Evolutionary conservation across 2,113 vertebrate genomes (phyloP).

Genomic region (Myrmophylax atrothorax): DNA sequence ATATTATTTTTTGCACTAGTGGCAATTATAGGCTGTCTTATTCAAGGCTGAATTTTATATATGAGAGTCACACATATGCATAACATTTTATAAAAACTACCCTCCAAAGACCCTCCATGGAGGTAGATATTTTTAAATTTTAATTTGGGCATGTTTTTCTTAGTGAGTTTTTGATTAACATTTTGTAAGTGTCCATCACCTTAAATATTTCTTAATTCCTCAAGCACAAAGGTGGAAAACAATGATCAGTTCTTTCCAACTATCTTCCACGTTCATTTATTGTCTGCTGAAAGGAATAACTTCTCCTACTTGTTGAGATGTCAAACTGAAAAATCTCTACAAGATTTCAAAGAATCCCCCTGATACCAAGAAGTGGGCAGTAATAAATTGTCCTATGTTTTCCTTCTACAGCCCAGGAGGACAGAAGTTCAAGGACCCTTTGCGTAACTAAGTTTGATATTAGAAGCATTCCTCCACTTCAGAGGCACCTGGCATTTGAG

Average conservation of each 20-base stretch:
- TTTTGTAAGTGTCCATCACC: background rate
- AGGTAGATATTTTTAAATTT: background rate
- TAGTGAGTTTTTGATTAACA: background rate
- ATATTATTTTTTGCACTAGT: background rate
- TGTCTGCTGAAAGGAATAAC: background rate
- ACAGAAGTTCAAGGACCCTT: background rate
- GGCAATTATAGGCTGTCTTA: background rate
- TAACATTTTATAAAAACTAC: background rate
- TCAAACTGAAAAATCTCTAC: background rate
- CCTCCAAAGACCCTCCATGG: background rate
- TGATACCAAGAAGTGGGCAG: background rate
- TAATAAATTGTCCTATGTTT: background rate
- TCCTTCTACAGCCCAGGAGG: background rate
- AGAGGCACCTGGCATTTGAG: background rate
- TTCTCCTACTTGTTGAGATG: background rate
- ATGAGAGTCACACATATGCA: background rate
- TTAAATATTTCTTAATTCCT: background rate
- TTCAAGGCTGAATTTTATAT: background rate
- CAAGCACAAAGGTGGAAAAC: background rate
- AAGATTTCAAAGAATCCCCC: background rate
- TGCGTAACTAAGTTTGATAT: background rate
- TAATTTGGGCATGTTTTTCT: background rate
- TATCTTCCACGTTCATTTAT: background rate
- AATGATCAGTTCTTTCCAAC: background rate
- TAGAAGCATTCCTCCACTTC: background rate